Percentiles rank a stretch among this genome's conserved stretches.
phyloP scores from a whole-genome alignment of 2,888 invertebrate genomes.

The Cordilura impudica region DNA sequence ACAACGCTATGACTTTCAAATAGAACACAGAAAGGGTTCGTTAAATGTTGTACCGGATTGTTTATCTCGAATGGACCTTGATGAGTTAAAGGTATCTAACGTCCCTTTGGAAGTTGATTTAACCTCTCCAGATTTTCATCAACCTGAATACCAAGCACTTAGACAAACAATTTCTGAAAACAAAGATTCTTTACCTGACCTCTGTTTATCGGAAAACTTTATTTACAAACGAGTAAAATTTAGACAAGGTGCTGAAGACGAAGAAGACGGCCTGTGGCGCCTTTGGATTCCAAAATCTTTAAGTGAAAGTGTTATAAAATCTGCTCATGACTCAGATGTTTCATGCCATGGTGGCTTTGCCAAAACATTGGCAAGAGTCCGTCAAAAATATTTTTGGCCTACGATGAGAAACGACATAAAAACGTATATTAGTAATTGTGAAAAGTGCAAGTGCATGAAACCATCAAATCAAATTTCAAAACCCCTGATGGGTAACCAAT shows the following conservation, averaged over 20 bases:
- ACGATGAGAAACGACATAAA: not conserved
- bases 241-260: not conserved
- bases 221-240: slow-evolving; percentile 7
- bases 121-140: not conserved
- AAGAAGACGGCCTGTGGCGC: too few species aligned
- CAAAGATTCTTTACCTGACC: not conserved
- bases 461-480: too few species aligned
- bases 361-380: not conserved
- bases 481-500: slow-evolving; percentile 12
- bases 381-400: not conserved
- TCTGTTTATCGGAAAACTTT: not conserved
- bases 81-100: too few species aligned
- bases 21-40: too few species aligned
- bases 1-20: too few species aligned
- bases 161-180: not conserved
- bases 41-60: too few species aligned
- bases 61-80: too few species aligned
- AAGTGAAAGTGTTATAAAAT: not conserved
- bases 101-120: too few species aligned
- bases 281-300: slow-evolving; percentile 13
- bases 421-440: not conserved
- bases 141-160: not conserved
- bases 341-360: slow-evolving; percentile 10
- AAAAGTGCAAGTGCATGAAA: not conserved
- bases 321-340: not conserved